Percentiles rank a stretch among this genome's conserved stretches.
Conservation (phyloP, 2,113 vertebrate genomes). For the Phycodurus eques region DNA sequence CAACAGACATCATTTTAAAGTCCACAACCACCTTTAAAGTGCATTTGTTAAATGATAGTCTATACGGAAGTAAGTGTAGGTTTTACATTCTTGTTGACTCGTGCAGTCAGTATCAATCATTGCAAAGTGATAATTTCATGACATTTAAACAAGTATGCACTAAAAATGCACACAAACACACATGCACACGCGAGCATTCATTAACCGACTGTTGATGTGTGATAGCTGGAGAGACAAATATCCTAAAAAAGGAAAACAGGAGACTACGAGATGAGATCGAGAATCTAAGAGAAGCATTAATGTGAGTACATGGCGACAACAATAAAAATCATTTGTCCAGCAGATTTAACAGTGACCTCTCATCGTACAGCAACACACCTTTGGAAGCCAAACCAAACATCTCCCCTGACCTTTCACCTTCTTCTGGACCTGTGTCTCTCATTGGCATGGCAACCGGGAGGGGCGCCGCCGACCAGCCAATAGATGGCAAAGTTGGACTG, state of each 20-base stretch:
- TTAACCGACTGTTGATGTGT: constrained; percentile 5
- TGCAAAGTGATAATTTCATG: neutral
- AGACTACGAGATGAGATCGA: constrained; percentile 63
- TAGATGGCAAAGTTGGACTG: constrained; percentile 42
- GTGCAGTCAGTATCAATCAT: neutral
- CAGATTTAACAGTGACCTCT: constrained; percentile 47
- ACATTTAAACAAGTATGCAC: neutral
- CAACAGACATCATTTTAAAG: no score
- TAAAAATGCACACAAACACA: no score
- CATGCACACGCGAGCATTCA: no score
- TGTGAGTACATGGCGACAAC: constrained; percentile 55
- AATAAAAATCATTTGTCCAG: constrained; percentile 1
- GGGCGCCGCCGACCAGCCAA: constrained; percentile 28
- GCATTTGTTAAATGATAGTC: no score
- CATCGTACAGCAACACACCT: neutral
- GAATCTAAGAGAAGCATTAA: constrained; percentile 34
- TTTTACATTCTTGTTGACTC: no score
- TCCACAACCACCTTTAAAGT: no score
- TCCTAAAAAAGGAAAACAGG: constrained; percentile 69
- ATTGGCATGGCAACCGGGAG: constrained; percentile 14
- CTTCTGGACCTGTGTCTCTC: constrained; percentile 33
- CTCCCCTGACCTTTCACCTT: constrained; percentile 48
- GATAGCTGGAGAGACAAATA: constrained; percentile 68
- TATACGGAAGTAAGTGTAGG: no score
- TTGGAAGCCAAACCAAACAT: constrained; percentile 49